Base-by-base conservation (phyloP, 1,140 invertebrate genomes). In the Episyrphus balteatus region DNA sequence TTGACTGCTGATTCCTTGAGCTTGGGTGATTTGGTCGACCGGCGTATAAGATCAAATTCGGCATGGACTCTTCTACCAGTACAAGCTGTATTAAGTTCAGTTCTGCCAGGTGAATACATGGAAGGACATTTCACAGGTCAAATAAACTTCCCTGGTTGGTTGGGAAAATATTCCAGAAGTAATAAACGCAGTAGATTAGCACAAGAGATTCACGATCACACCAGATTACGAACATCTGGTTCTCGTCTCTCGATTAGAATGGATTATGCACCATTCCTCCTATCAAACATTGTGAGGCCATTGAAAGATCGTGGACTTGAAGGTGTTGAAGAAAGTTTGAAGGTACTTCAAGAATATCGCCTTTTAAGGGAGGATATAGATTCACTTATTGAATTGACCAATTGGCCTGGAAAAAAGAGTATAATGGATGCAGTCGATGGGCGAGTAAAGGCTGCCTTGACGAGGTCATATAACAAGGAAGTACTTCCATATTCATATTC, bases 361-460 rank as follows among this genome's bases (percentile, higher is more conserved):
- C 72, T 98, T 34, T 65, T 91, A 19, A 80, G 88, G 52, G 93
- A 97, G 55, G 94, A 98, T 68, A 73, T 94, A 54, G 92, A 96
- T 52, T 86, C 83, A 13, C 70, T 98, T 10, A 69, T 83, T 11
- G 92, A 97, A 62, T 58, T 97, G 13, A 81, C 83, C 1, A 56
- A 78, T n/a, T 96, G 92, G 91, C 82, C 88, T 0, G 79, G 80
- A 47, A 76, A 80, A 51, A 76, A 77, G 51, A 84, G 93, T 66
- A 80, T 82, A 1, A 79, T 88, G 71, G 75, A 80, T 49, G 68
- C 76, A 45, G 72, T 98, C 30, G 83, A 88, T 53, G 77, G 83
- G 8, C 92, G 91, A 73, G 86, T 89, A 0, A 98, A 98, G 75
- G 79, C 90, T 14, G 89, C 93, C 0, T 86, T 98, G 62, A 98